Conservation (phyloP, 1,140 invertebrate species). For the Idris sp. region DNA sequence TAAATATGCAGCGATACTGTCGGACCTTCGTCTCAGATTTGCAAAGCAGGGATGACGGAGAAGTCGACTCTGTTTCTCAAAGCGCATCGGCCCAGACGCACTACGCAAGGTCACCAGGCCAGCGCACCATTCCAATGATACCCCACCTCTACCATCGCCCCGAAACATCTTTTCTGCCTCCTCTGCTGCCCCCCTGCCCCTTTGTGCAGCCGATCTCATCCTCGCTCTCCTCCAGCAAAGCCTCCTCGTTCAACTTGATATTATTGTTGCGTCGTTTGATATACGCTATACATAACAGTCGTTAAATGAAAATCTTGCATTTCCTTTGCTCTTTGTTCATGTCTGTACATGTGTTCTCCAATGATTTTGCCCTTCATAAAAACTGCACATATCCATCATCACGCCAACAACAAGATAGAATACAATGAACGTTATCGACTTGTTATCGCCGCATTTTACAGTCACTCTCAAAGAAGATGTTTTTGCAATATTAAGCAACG, state of each 20-base stretch:
- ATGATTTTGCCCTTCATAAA: constrained; percentile 51
- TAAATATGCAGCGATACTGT: constrained; percentile 68
- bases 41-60: constrained; percentile 62
- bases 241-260: constrained; percentile 11
- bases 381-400: constrained; percentile 9
- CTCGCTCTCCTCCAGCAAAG: constrained; percentile 9
- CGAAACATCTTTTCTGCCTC: constrained; percentile 31
- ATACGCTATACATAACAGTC: constrained; percentile 52
- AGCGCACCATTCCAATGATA: constrained; percentile 72
- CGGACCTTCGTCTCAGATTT: constrained; percentile 68
- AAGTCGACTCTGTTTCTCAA: constrained; percentile 58
- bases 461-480: neutral
- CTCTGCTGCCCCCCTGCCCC: constrained; percentile 24
- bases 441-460: constrained; percentile 17
- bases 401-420: constrained; percentile 27
- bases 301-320: constrained; percentile 51
- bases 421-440: constrained; percentile 22
- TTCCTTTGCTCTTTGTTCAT: constrained; percentile 50
- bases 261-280: constrained; percentile 50
- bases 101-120: constrained; percentile 76
- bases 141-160: constrained; percentile 66
- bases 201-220: neutral
- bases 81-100: constrained; percentile 71
- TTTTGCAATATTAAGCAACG: constrained; percentile 16
- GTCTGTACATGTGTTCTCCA: constrained; percentile 14